Conservation (phyloP, 2,797 vertebrate genomes). For the Gymnoscopelus braueri region DNA sequence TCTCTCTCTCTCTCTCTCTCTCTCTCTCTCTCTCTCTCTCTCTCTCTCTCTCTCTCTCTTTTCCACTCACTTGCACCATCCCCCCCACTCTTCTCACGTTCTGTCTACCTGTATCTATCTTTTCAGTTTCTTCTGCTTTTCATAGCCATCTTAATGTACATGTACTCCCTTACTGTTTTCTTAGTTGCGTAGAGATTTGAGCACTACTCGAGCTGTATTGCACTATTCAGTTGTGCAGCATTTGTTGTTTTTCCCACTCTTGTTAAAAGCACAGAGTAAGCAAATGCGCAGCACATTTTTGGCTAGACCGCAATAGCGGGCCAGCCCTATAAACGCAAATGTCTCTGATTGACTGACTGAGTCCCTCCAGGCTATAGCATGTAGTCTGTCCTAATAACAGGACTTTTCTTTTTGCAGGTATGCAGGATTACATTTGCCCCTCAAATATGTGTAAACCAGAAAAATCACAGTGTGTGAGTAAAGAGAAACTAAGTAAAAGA, state of each 20-base stretch:
- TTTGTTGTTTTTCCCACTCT: slow-evolving; percentile 4
- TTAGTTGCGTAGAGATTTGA: slow-evolving; percentile 35
- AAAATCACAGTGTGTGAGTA: no score
- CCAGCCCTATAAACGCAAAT: no score
- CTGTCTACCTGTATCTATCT: neutral
- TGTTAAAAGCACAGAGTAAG: neutral
- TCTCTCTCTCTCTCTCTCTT: slow-evolving; percentile 9
- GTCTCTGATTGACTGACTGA: no score
- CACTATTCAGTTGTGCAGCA: neutral
- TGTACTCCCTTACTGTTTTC: slow-evolving; percentile 16
- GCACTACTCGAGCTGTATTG: neutral
- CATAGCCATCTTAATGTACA: slow-evolving; percentile 3
- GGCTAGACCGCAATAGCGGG: no score
- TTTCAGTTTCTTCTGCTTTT: neutral
- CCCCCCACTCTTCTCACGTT: neutral
- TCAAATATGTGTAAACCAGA: no score
- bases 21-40: slow-evolving; percentile 6
- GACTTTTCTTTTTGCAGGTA: no score
- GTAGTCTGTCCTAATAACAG: no score
- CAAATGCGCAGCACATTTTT: slow-evolving; percentile 4
- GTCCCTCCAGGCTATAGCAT: no score
- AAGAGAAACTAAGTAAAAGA: no score
- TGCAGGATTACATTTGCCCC: no score
- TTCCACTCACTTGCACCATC: neutral
- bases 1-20: neutral